Base-by-base conservation (phyloP, 2,797 vertebrate genomes). In the Halcyon badia region DNA sequence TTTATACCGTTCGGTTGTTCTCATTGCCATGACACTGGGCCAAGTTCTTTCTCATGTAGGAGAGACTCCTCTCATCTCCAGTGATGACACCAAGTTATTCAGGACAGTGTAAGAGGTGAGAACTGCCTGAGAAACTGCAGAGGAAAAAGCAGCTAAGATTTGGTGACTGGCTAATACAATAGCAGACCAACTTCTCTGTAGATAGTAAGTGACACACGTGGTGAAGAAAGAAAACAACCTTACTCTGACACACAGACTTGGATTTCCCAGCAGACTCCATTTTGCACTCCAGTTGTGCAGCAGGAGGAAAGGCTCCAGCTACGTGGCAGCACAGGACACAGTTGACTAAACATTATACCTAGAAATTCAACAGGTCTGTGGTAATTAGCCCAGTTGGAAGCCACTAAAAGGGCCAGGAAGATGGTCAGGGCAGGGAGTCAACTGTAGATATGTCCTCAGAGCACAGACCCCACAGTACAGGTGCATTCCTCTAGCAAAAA, bases 181-280 rank as follows among this genome's bases (percentile, higher is more conserved):
- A 6, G 31, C 39, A 60, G 33, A 64, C 8, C 84, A 84, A 89
- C 56, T 19, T 70, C n/a, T 26, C 17, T 20, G 17, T 2, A 62
- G 62, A 44, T 15, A 52, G 6, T 2, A 3, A 73, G 11, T 46
- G 35, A 33, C 3, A 3, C 39, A 30, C 1, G 1, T 5, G 9
- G 11, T n/a, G n/a, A n/a, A n/a, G 33, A 7, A n/a, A 66, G 57
- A 71, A 62, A 62, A 69, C 6, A 80, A 21, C 9, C 6, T 20
- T 37, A 24, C 62, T 14, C 44, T 58, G 76, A 61, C 68, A 52
- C 2, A 9, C 9, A 46, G 82, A 54, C 17, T 25, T 1, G 22
- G 42, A 44, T 86, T 73, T 61, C 52, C 20, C 51, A 69, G 10
- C 6, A 72, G 11, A 52, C 11, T 69, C n/a, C 28, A 18, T 76